phyloP scores from a whole-genome alignment of 30 jellyfish, hydroid and myxozoan species.

The Catostylus mosaicus region DNA sequence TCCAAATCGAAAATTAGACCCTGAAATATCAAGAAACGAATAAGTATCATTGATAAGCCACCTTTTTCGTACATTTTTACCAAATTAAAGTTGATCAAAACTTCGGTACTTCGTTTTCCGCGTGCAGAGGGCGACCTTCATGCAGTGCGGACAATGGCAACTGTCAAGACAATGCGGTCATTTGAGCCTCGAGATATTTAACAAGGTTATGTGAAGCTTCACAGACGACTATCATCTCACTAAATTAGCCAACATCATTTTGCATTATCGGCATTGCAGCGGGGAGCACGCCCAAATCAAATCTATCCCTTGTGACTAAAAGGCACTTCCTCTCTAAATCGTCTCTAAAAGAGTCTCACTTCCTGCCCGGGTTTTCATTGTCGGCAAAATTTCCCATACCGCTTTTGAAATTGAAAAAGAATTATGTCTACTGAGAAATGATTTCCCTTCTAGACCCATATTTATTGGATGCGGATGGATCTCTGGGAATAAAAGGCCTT shows the following conservation, averaged over 20 bases:
- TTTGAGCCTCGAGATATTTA: neutral
- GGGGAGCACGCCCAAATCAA: slow-evolving; percentile 35
- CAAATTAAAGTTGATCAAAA: too few relatives aligned
- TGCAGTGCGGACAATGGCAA: neutral
- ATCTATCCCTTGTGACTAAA: slow-evolving; percentile 27
- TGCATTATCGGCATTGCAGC: slow-evolving; percentile 1
- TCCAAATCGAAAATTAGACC: slow-evolving; percentile 67
- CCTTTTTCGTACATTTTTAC: slow-evolving; percentile 7
- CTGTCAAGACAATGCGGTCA: neutral
- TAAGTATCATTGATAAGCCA: slow-evolving; percentile 1
- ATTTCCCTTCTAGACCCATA: too few relatives aligned
- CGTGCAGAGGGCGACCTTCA: neutral
- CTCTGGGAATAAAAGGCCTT: too few relatives aligned
- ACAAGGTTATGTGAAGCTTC: neutral
- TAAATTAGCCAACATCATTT: neutral
- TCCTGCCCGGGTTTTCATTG: slow-evolving; percentile 19
- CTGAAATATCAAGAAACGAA: slow-evolving; percentile 57
- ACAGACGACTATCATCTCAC: neutral
- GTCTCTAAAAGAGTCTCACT: neutral
- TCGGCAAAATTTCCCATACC: neutral
- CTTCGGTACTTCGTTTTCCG: neutral
- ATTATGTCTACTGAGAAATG: too few relatives aligned
- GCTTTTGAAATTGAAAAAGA: neutral
- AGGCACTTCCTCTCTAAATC: slow-evolving; percentile 15
- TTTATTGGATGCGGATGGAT: too few relatives aligned